Evolutionary conservation across 2,888 invertebrate species (phyloP), one percentile per base, ranked within the genome.

Genomic region (Himalopsyche tibetana): DNA sequence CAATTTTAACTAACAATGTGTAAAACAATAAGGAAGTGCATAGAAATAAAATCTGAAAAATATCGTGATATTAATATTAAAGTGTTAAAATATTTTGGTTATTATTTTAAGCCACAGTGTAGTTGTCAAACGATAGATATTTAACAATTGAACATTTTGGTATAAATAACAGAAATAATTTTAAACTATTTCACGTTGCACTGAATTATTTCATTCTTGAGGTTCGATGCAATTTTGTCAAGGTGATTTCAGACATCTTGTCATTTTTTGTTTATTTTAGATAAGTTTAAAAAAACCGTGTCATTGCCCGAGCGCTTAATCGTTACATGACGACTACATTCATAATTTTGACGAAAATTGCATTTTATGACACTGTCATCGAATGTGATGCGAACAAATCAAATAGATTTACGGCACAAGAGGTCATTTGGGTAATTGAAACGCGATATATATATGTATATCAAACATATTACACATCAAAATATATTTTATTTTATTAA

Each of bases 221-320:
- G 9, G 2, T 74, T 74, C 9, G 12, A 36, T 74, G 74, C 74
- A 74, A 74, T 19, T 74, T 36, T 74, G 38, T 38, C 74, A 74
- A 74, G 74, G 74, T 74, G 74, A 74, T 74, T 74, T 74, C 36
- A 74, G 74, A 15, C 74, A 15, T 38, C 11, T 74, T 12, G 19
- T 38, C 15, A 51, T 74, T 74, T 74, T 28, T 38, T 36, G 9
- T 36, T 74, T 74, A 36, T 74, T 74, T 74, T 19, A 19, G 74
- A 74, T 74, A 74, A 74, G 9, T 38, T 74, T 12, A 74, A 36
- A 74, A n/a, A 74, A 74, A 36, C 36, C 36, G 36, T 36, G 74
- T 74, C 74, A 74, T 74, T 74, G 74, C 12, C 74, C 74, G 74
- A 74, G 15, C 74, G 74, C 74, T 74, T 11, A 38, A 11, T 74